A percentile compares a stretch with the other conserved stretches of the same genome.
phyloP scores from a whole-genome alignment of 1,140 invertebrate genomes.

The Microplitis mediator region DNA sequence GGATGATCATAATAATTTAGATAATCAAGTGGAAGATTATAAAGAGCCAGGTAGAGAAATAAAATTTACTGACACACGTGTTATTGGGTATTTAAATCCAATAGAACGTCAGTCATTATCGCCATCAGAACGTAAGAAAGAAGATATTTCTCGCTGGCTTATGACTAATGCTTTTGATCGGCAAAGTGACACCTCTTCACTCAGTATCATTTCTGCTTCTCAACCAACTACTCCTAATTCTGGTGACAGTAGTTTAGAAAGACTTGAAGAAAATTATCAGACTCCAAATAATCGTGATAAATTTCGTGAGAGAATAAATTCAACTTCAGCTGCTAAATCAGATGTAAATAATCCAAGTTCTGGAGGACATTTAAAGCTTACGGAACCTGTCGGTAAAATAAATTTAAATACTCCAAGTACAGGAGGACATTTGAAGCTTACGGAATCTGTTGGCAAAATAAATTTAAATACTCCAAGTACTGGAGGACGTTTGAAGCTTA shows the following conservation, averaged over 20 bases:
- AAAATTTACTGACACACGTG: neutral
- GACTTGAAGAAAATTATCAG: conserved; percentile 54
- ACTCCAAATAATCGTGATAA: conserved; percentile 59
- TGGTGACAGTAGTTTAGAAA: conserved; percentile 57
- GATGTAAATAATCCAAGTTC: neutral
- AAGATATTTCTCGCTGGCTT: conserved; percentile 53
- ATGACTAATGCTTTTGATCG: conserved; percentile 42
- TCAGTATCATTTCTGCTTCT: conserved; percentile 41
- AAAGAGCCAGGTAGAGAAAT: neutral
- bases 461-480: too few relatives aligned
- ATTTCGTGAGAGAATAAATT: conserved; percentile 19
- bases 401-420: too few relatives aligned
- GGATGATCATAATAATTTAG: neutral
- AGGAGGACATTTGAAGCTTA: too few relatives aligned
- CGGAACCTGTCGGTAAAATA: too few relatives aligned
- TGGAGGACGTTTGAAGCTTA: too few relatives aligned
- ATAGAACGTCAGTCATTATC: conserved; percentile 16
- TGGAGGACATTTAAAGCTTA: neutral
- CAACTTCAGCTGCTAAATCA: neutral
- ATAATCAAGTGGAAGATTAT: neutral
- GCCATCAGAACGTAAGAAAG: conserved; percentile 47
- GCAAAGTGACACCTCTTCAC: conserved; percentile 40
- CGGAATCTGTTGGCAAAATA: too few relatives aligned
- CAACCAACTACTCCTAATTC: conserved; percentile 45
- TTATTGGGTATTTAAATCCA: neutral